phyloP scores from a whole-genome alignment of 2,113 vertebrate genomes.

The Myotis yumanensis region DNA sequence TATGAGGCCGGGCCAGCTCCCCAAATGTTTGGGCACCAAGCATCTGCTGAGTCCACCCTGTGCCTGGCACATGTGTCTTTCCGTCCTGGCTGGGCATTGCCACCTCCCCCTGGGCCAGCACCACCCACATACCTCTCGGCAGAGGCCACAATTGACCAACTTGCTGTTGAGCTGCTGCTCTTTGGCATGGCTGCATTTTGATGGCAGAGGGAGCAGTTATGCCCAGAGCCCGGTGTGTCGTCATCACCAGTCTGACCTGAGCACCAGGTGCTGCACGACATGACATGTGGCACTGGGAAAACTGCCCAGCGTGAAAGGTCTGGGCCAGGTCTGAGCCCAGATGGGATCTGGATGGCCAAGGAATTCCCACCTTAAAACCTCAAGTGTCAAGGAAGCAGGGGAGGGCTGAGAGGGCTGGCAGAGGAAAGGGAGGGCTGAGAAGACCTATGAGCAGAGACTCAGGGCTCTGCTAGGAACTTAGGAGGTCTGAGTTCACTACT shows the following conservation, averaged over 20 bases:
- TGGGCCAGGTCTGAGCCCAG: constrained; percentile 61
- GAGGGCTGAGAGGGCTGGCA: background rate
- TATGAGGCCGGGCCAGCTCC: constrained; percentile 51
- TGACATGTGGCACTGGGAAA: constrained; percentile 39
- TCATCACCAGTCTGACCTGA: constrained; percentile 62
- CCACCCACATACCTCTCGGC: background rate
- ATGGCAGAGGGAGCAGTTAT: constrained; percentile 61
- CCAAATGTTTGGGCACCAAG: background rate
- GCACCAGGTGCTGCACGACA: constrained; percentile 43
- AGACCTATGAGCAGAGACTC: background rate
- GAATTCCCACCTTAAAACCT: constrained; percentile 42
- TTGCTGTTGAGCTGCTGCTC: constrained; percentile 47
- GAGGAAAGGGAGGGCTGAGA: background rate
- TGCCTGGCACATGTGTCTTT: constrained; percentile 38
- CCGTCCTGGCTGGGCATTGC: background rate
- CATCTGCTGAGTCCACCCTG: background rate
- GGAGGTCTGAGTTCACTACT: constrained; percentile 9
- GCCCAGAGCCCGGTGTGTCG: background rate
- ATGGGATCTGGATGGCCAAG: constrained; percentile 43
- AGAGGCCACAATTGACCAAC: constrained; percentile 53
- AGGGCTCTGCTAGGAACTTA: background rate
- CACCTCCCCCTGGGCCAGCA: constrained; percentile 54
- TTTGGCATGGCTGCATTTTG: constrained; percentile 62
- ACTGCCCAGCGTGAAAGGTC: constrained; percentile 58
- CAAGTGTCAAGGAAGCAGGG: constrained; percentile 22